Conservation (phyloP, 2,113 vertebrate genomes). For the Phoxinus phoxinus region DNA sequence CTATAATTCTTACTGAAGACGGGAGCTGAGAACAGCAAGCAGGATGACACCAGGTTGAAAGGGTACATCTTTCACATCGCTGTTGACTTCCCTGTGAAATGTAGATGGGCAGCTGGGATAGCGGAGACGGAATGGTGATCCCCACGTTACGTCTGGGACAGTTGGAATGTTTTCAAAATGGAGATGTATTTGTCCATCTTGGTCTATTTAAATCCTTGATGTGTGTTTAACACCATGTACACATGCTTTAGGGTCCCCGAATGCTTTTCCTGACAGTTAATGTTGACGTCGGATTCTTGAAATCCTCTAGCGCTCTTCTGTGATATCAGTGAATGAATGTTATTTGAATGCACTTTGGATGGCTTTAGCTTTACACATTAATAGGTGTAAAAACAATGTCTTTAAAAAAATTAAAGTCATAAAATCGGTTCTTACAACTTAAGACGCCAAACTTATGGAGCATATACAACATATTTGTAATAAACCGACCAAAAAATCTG, state of each 20-base stretch:
- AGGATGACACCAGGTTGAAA: slow-evolving; percentile 12
- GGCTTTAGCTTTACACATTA: not conserved
- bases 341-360: not conserved
- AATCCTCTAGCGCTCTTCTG: not conserved
- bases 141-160: slow-evolving; percentile 19
- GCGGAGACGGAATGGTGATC: slow-evolving; percentile 30
- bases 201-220: slow-evolving; percentile 6
- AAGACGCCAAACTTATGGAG: too few species aligned
- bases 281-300: slow-evolving; percentile 22
- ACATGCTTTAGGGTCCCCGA: not conserved
- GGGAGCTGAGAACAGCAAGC: not conserved
- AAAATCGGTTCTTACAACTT: not conserved
- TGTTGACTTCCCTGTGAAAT: slow-evolving; percentile 31
- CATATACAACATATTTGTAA: not conserved
- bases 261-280: slow-evolving; percentile 24
- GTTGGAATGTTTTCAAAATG: slow-evolving; percentile 47
- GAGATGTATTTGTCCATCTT: slow-evolving; percentile 32
- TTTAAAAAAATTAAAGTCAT: not conserved
- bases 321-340: not conserved
- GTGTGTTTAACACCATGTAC: slow-evolving; percentile 17
- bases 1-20: slow-evolving; percentile 20
- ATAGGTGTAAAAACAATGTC: not conserved
- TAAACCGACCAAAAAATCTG: not conserved
- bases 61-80: not conserved
- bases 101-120: slow-evolving; percentile 45